Evolutionary conservation across 2,797 vertebrate genomes (phyloP), one percentile per base, ranked within the genome.

Genomic region (Coranthus polyacanthus): DNA sequence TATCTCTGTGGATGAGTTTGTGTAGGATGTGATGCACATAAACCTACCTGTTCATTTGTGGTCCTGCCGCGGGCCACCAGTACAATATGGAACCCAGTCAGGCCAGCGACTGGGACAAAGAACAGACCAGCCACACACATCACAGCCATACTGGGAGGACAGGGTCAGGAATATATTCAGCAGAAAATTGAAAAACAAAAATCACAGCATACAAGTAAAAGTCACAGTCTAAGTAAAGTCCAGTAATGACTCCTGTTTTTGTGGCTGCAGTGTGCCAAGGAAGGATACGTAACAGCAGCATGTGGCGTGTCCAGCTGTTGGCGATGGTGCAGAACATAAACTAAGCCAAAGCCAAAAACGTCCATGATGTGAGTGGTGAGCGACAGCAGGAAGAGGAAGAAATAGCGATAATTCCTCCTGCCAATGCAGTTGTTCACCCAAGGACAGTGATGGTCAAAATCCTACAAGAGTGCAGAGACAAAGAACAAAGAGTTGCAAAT

Each of bases 351-450:
- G 82, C 95, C 94, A 16, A 99, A 99, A 15, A 99, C 95, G 0
- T 96, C 90, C 79, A 99, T 90, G 78, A 99, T 99, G 89, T 99
- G 98, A 13, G 91, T 92, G 58, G 97, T 99, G 47, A 99, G 95
- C 0, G 97, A 98, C 45, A 99, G 86, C 71, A 99, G 89, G 89
- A 99, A 99, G 36, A 99, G 96, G 93, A 99, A 99, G 93, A 99
- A 99, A 86, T 99, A 96, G 8, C 98, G 96, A 90, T 99, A 99
- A 88, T 99, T 99, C 85, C 98, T 94, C 20, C 97, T 95, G 52
- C 98, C 98, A 0, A 99, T 98, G 84, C 97, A 99, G 92, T 99
- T 99, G 91, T 99, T 99, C 77, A 98, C 96, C 98, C 98, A 99
- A n/a, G 98, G 98, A 81, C 98, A 99, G 88, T 99, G 98, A 83